A percentile compares a stretch with the other conserved stretches of the same genome.
Conservation (phyloP, 2,113 vertebrate genomes). For the Carollia perspicillata region DNA sequence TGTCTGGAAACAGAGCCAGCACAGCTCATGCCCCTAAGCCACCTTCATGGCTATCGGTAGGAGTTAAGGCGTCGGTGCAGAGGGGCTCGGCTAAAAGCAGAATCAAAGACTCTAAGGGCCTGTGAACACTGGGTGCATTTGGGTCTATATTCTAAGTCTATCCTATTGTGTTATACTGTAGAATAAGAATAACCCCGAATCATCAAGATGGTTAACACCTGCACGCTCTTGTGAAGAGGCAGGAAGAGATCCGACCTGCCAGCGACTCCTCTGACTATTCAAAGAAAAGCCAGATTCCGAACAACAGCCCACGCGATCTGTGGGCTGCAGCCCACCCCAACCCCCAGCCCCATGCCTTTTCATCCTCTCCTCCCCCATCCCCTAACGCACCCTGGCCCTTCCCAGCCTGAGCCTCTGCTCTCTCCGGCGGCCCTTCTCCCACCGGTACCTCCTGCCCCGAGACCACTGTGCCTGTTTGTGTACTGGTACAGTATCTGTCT, state of each 20-base stretch:
- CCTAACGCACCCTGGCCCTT: background rate
- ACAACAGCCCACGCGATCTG: background rate
- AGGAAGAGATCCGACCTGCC: no score
- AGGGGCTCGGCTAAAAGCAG: background rate
- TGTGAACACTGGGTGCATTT: fast-evolving
- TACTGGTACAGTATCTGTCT: no score
- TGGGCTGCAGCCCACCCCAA: no score
- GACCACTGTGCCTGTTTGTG: background rate
- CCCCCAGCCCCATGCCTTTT: no score
- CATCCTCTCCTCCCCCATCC: background rate
- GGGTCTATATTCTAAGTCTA: background rate
- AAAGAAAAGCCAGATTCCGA: background rate
- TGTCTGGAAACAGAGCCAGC: background rate
- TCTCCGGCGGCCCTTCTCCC: background rate
- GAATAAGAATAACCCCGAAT: background rate
- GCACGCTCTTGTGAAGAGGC: background rate
- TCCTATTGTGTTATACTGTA: fast-evolving
- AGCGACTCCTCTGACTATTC: background rate
- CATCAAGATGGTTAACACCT: background rate
- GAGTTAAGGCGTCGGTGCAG: background rate
- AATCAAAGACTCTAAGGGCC: background rate
- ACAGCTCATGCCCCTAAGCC: background rate
- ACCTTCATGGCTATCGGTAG: background rate
- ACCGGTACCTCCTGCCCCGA: background rate
- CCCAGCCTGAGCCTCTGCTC: background rate